Evolutionary conservation across 2,888 invertebrate species (phyloP), one percentile per base, ranked within the genome.

Genomic region (Oligia strigilis): DNA sequence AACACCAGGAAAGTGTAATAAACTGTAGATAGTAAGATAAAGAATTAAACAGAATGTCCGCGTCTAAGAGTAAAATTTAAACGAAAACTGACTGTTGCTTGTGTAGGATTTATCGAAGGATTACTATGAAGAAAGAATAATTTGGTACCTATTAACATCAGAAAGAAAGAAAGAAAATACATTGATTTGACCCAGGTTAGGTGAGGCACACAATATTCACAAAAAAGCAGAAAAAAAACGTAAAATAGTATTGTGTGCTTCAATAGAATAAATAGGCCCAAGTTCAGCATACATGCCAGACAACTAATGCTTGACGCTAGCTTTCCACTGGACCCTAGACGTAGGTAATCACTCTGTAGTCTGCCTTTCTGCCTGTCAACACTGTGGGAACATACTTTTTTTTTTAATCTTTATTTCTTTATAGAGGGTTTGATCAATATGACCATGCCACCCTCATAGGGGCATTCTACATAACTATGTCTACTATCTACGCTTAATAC

Each of bases 1-100:
- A 80, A 78, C 70, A 52, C 72, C 55, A 80, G 62, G n/a, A 46
- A 49, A 72, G 62, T 62, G 14, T 60, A 36, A 52, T 69, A 72
- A 72, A 49, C 23, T 58, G 29, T 40, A 29, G 58, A 70, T 72
- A 36, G 55, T 64, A 13, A n/a, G 43, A 74, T 55, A 49, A 14
- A 13, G 1, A 36, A 62, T n/a, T 36, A 14, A 55, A 29, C 29
- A 65, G 2, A 17, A 13, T 23, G 5, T 40, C 55, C 1, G 58
- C 1, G 49, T 9, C 23, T 40, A 5, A n/a, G 19, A 67, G 14
- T n/a, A 64, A 40, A 40, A 64, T n/a, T 23, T 9, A 8, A 77
- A n/a, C 40, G 29, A 19, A 49, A 29, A 58, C 23, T n/a, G 19
- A 13, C 5, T 4, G 17, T 43, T 40, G 40, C 13, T 4, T 43